These are phyloP conservation scores for Paramisgurnus dabryanus DNA, from an alignment of 2,113 vertebrate genomes.

Conservation along the genomic window DNA sequence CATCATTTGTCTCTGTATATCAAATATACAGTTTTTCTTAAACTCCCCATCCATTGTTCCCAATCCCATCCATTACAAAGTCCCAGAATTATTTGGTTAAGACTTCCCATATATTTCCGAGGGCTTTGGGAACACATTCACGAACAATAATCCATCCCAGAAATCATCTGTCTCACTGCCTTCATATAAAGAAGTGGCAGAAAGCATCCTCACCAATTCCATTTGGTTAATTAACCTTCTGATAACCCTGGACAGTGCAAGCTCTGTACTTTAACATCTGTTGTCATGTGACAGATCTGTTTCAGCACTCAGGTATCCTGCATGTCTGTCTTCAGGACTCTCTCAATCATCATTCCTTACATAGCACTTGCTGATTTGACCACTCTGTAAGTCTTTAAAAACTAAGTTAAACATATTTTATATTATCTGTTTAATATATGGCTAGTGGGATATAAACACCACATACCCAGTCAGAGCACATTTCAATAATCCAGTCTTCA, in stretches of 20 bases:
- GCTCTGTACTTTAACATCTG: not conserved
- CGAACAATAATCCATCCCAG: not conserved
- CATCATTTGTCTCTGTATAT: slow-evolving; percentile 12
- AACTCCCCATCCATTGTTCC: slow-evolving; percentile 31
- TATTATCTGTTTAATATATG: slow-evolving; percentile 65
- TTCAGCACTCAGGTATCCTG: slow-evolving; percentile 17
- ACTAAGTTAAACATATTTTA: slow-evolving; percentile 57
- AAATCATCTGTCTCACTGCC: slow-evolving; percentile 1
- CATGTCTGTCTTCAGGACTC: not conserved
- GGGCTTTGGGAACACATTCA: slow-evolving; percentile 22
- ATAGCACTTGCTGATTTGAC: slow-evolving; percentile 30
- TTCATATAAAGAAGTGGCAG: not conserved
- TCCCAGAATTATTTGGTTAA: slow-evolving; percentile 20
- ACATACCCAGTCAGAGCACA: slow-evolving; percentile 57
- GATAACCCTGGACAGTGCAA: not conserved
- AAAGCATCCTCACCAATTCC: slow-evolving; percentile 7
- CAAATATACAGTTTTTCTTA: slow-evolving; percentile 14
- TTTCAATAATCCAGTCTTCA: slow-evolving; percentile 41
- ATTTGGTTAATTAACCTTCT: slow-evolving; percentile 15
- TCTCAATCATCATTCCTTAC: slow-evolving; percentile 6
- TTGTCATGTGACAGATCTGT: slow-evolving; percentile 3
- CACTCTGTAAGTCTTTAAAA: slow-evolving; percentile 39
- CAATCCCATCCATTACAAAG: not conserved
- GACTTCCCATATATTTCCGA: not conserved
- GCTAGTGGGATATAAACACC: slow-evolving; percentile 47